Evolutionary conservation across 2,113 vertebrate species (phyloP).

Genomic region (Oryzias woworae): DNA sequence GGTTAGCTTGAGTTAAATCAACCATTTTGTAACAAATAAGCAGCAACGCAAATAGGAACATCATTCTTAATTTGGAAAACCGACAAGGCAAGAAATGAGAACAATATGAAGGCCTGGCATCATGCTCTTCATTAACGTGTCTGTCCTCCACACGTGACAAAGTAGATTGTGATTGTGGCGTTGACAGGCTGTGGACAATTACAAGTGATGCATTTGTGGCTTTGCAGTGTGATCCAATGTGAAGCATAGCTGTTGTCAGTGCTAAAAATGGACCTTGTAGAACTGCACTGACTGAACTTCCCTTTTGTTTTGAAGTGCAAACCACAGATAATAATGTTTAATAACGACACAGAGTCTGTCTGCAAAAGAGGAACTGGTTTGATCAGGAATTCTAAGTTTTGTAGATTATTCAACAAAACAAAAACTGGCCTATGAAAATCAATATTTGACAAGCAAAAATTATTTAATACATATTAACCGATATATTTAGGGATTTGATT

Average conservation of each 20-base stretch:
- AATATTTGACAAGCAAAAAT: too few relatives aligned
- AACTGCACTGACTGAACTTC: conserved; percentile 24
- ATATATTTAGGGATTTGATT: too few relatives aligned
- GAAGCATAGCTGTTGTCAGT: conserved; percentile 51
- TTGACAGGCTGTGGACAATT: conserved; percentile 61
- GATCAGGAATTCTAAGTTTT: conserved; percentile 47
- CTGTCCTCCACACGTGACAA: conserved; percentile 61
- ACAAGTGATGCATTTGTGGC: conserved; percentile 66
- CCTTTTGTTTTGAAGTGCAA: conserved; percentile 32
- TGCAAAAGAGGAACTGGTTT: conserved; percentile 45
- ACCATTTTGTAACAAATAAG: conserved; percentile 66
- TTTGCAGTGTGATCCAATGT: conserved; percentile 48
- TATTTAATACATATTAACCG: too few relatives aligned
- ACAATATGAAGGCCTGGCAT: conserved; percentile 48
- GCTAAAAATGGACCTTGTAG: conserved; percentile 30
- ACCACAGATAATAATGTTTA: conserved; percentile 31
- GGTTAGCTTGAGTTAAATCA: conserved; percentile 62
- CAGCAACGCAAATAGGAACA: conserved; percentile 66
- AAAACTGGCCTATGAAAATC: too few relatives aligned
- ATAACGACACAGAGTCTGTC: conserved; percentile 25
- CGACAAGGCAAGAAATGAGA: conserved; percentile 74
- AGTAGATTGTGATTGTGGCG: conserved; percentile 55
- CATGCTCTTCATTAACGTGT: conserved; percentile 62
- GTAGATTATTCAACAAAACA: background rate
- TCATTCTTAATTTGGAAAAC: conserved; percentile 75